Conservation (phyloP, 2,113 vertebrate species). For the Podarcis raffonei region DNA sequence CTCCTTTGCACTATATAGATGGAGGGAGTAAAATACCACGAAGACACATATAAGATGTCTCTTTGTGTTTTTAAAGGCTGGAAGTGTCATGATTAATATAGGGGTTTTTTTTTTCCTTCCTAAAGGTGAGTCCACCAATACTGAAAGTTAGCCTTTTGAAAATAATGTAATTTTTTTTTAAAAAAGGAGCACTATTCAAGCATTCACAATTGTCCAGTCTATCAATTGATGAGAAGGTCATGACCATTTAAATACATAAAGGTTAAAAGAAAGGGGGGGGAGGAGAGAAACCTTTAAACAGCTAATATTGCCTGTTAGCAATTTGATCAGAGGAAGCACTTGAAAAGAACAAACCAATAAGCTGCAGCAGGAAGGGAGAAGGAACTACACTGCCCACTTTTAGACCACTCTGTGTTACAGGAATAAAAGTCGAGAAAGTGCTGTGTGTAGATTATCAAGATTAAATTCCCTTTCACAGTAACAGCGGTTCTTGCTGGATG, state of each 20-base stretch:
- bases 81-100: constrained; percentile 31
- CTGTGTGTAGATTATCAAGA: not conserved
- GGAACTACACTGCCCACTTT: not conserved
- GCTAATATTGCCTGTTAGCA: constrained; percentile 27
- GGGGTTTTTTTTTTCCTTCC: constrained; percentile 9
- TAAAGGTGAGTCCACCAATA: constrained; percentile 29
- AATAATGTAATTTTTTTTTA: constrained; percentile 8
- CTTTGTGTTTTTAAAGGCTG: constrained; percentile 1
- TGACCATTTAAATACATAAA: constrained; percentile 39
- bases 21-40: not conserved
- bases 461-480: not conserved
- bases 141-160: constrained; percentile 19
- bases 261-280: constrained; percentile 4
- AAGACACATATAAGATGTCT: constrained; percentile 3
- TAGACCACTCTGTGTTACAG: not conserved
- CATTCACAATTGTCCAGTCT: constrained; percentile 13
- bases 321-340: constrained; percentile 28
- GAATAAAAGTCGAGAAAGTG: not conserved
- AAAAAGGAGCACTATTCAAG: constrained; percentile 33
- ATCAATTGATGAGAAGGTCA: constrained; percentile 42
- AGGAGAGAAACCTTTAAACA: constrained; percentile 4
- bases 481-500: not conserved
- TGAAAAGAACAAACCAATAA: constrained; percentile 3
- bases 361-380: not conserved
- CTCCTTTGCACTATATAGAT: not conserved